Evolutionary conservation across 2,888 invertebrate species (phyloP).

Genomic region (Drosophila histrio): DNA sequence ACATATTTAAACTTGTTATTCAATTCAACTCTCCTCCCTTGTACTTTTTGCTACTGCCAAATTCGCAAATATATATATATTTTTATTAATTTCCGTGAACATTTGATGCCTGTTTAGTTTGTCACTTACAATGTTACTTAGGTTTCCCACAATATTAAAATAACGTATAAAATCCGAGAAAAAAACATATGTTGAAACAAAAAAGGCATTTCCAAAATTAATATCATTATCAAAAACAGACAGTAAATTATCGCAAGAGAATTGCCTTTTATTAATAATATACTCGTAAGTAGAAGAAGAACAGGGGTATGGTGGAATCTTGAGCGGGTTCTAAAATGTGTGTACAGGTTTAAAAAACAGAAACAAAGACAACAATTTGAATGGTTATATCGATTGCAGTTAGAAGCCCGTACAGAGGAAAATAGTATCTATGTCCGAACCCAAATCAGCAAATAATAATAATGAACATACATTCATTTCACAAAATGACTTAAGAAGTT

Average conservation of each 20-base stretch:
- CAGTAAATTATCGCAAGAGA: slow-evolving; percentile 20
- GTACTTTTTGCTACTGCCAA: slow-evolving; percentile 8
- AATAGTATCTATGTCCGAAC: slow-evolving; percentile 20
- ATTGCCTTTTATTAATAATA: slow-evolving; percentile 30
- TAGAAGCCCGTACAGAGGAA: slow-evolving; percentile 32
- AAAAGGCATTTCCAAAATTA: slow-evolving; percentile 26
- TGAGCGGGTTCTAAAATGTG: slow-evolving; percentile 54
- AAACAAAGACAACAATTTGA: slow-evolving; percentile 26
- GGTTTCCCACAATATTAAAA: slow-evolving; percentile 28
- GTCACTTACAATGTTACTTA: slow-evolving; percentile 30
- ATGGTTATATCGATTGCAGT: slow-evolving; percentile 58
- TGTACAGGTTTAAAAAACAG: slow-evolving; percentile 29
- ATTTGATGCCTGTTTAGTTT: slow-evolving; percentile 44
- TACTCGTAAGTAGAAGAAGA: not conserved
- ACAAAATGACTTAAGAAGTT: slow-evolving; percentile 32
- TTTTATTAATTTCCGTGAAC: slow-evolving; percentile 54
- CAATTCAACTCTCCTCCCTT: slow-evolving; percentile 31
- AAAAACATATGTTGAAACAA: slow-evolving; percentile 25
- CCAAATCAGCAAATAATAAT: not conserved
- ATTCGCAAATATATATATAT: slow-evolving; percentile 29
- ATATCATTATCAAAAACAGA: slow-evolving; percentile 34
- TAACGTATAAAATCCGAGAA: slow-evolving; percentile 8
- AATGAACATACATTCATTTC: slow-evolving; percentile 42
- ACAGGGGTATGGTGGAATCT: slow-evolving; percentile 28
- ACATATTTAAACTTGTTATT: slow-evolving; percentile 54